phyloP scores from a whole-genome alignment of 2,113 vertebrate species.

The Thryonomys swinderianus region DNA sequence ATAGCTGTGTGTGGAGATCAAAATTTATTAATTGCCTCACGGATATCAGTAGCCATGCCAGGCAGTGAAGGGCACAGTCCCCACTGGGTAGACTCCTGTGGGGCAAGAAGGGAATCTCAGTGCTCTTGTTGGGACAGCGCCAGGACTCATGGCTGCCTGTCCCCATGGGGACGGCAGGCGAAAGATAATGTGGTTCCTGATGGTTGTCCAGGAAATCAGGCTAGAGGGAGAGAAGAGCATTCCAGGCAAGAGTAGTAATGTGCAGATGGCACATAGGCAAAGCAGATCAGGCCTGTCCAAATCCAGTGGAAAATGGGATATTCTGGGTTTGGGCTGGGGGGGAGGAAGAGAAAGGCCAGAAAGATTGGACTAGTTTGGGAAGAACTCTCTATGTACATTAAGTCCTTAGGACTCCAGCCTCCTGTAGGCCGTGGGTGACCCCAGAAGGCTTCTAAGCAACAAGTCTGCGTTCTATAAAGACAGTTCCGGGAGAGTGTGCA shows the following conservation, averaged over 20 bases:
- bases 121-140: background rate
- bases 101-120: too few species aligned
- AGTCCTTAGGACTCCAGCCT: background rate
- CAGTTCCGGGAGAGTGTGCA: background rate
- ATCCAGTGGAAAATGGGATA: background rate
- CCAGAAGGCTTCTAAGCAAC: background rate
- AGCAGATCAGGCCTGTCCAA: background rate
- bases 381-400: background rate
- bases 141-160: background rate
- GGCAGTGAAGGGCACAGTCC: rapidly evolving
- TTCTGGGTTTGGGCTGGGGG: rapidly evolving
- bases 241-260: background rate
- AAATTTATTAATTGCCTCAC: background rate
- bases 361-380: background rate
- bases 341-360: background rate
- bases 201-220: background rate
- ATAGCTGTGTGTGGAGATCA: background rate
- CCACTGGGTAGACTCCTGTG: rapidly evolving
- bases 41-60: background rate
- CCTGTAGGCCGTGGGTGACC: background rate
- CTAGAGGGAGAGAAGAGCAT: background rate
- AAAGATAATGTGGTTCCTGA: background rate
- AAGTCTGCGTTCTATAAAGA: background rate
- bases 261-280: too few species aligned
- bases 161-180: background rate